phyloP scores from a whole-genome alignment of 2,797 vertebrate species.

The Sylvia borin region DNA sequence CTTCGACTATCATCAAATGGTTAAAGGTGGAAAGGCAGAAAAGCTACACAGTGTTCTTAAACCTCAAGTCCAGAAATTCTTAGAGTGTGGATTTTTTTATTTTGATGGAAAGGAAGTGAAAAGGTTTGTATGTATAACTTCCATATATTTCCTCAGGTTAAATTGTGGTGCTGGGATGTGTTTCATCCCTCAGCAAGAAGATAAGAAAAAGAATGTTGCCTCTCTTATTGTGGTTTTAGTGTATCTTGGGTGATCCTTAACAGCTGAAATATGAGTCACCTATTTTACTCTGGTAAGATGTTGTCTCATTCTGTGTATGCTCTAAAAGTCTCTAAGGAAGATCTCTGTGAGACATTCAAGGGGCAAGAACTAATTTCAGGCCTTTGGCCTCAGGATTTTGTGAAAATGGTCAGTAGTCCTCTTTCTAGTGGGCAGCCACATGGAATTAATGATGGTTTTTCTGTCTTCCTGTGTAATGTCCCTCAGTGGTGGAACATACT shows the following conservation, averaged over 20 bases:
- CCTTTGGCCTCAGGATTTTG: background rate
- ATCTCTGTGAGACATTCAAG: background rate
- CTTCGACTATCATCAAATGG: constrained; percentile 99
- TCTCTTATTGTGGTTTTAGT: background rate
- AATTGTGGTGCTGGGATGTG: background rate
- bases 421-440: background rate
- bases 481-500: background rate
- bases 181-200: background rate
- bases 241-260: background rate
- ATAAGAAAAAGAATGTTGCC: background rate
- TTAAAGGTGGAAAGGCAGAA: constrained; percentile 94
- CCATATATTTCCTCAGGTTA: background rate
- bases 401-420: background rate
- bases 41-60: constrained; percentile 91
- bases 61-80: constrained; percentile 88
- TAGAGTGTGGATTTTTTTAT: constrained; percentile 94
- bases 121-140: constrained; percentile 78
- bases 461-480: background rate
- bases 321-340: background rate
- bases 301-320: background rate
- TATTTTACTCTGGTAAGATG: background rate
- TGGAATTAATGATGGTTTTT: background rate
- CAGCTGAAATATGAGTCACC: background rate
- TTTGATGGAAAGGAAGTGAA: constrained; percentile 88
- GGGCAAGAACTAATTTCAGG: background rate